A percentile compares a stretch with the other conserved stretches of the same genome.
Evolutionary conservation across 2,113 vertebrate genomes (phyloP).

Genomic region (Condylura cristata): DNA sequence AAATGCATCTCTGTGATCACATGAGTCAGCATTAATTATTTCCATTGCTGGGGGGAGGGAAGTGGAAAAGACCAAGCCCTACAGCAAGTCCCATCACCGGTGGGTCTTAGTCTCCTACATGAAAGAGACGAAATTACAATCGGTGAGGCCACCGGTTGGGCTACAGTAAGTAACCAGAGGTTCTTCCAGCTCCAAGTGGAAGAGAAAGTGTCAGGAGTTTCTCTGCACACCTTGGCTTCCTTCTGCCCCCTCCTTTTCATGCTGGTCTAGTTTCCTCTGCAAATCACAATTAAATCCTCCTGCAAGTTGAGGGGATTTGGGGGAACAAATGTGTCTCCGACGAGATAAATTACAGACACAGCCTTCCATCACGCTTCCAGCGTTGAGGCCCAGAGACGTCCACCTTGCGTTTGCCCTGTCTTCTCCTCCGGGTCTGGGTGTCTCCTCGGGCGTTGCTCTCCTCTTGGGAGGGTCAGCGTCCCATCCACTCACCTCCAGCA

Average conservation of each 20-base stretch:
- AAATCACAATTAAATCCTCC: not conserved
- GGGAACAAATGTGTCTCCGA: not conserved
- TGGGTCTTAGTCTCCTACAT: not conserved
- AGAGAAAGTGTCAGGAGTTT: not conserved
- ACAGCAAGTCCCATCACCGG: not conserved
- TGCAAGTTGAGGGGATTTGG: not conserved
- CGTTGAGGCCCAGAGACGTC: accelerated
- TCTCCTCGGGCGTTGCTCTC: too few relatives aligned
- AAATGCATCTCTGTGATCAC: not conserved
- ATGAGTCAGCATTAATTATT: not conserved
- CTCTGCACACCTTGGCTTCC: not conserved
- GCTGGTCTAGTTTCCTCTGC: not conserved
- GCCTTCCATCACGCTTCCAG: not conserved
- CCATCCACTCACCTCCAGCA: not conserved
- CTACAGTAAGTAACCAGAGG: not conserved
- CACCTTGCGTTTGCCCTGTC: not conserved
- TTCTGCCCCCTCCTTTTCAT: accelerated
- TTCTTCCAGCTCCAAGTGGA: not conserved
- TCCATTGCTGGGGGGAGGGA: not conserved
- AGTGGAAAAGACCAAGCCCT: not conserved
- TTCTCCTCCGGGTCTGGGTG: accelerated
- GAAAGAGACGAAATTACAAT: not conserved
- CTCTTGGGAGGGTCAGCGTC: not conserved
- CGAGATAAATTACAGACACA: not conserved
- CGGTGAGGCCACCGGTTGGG: not conserved